Evolutionary conservation across 1,140 invertebrate genomes (phyloP), one percentile per base, ranked within the genome.

Genomic region (Dryas iulia): DNA sequence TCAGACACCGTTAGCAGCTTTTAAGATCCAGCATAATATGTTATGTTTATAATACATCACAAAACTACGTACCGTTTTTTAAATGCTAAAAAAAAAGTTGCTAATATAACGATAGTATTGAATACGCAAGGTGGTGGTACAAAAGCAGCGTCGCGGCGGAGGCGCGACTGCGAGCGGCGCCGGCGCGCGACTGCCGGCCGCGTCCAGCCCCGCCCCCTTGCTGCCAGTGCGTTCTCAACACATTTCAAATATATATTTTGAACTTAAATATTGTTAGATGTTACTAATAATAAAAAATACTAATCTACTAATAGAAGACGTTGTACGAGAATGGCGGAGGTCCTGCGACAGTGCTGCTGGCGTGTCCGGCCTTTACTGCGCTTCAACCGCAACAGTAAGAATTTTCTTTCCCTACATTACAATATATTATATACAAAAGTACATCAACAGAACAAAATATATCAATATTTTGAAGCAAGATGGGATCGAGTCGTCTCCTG

Each of bases 331-430:
- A 25, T 14, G n/a, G 21, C 8, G 28, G 47, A 21, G 21, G 33
- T 10, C 63, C 63, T 12, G 56, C 33, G 10, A 21, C 63, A 1
- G 56, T 66, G 5, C 26, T 66, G 31, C 39, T 66, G 6, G 63
- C 63, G 14, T 66, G 63, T 47, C 63, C 63, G 5, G 56, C 63
- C 14, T 59, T 66, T 23, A 52, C 62, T 25, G 56, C 63, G 7
- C 63, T 66, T 26, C 63, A 66, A 39, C 53, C 57, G 31, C 63
- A 66, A 12, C 35, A 54, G 63, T 66, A 21, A 59, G 63, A 21
- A 1, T 47, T 47, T 3, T 47, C 1, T 21, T 8, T 21, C 21
- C 21, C 21, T 0, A 14, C 4, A 14, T 14, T 14, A 5, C 31
- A 33, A 33, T 33, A 33, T 10, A 1, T 33, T 12, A 2, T 12